Evolutionary conservation across 2,888 invertebrate genomes (phyloP).

Genomic region (Oxyteleia sp.): DNA sequence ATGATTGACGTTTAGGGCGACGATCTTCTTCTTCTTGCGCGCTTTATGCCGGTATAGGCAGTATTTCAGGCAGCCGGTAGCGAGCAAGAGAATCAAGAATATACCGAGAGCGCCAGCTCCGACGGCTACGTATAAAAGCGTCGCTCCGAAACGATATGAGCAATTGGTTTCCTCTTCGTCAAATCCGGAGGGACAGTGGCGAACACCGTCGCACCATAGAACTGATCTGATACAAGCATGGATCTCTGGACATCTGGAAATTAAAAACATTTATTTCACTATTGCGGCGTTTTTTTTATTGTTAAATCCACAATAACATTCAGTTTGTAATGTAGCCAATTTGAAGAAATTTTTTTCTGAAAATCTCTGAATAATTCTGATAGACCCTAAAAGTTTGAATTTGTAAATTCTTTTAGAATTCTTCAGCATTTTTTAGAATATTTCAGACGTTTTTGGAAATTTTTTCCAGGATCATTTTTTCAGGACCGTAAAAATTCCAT

Average conservation of each 20-base stretch:
- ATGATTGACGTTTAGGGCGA: conserved; percentile 89
- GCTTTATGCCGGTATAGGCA: conserved; percentile 88
- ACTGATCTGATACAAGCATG: conserved; percentile 93
- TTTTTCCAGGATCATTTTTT: too few species aligned
- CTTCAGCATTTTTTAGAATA: too few species aligned
- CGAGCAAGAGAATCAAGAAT: conserved; percentile 89
- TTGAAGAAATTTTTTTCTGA: too few species aligned
- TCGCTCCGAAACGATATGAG: conserved; percentile 91
- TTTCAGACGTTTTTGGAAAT: too few species aligned
- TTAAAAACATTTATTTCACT: too few species aligned
- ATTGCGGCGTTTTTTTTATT: too few species aligned
- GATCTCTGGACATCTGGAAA: conserved; percentile 92
- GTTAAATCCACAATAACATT: too few species aligned
- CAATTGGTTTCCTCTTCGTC: conserved; percentile 94
- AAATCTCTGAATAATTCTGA: too few species aligned
- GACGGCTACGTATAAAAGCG: conserved; percentile 90
- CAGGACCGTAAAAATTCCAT: too few species aligned
- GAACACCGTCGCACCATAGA: conserved; percentile 93
- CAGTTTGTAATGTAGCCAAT: too few species aligned
- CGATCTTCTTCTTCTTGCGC: conserved; percentile 89
- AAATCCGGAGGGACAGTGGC: conserved; percentile 94
- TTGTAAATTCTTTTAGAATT: too few species aligned
- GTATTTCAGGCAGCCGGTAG: conserved; percentile 90
- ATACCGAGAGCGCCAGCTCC: conserved; percentile 90
- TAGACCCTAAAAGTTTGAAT: too few species aligned